Conservation (phyloP, 2,797 vertebrate species). For the Aphelocoma californica region DNA sequence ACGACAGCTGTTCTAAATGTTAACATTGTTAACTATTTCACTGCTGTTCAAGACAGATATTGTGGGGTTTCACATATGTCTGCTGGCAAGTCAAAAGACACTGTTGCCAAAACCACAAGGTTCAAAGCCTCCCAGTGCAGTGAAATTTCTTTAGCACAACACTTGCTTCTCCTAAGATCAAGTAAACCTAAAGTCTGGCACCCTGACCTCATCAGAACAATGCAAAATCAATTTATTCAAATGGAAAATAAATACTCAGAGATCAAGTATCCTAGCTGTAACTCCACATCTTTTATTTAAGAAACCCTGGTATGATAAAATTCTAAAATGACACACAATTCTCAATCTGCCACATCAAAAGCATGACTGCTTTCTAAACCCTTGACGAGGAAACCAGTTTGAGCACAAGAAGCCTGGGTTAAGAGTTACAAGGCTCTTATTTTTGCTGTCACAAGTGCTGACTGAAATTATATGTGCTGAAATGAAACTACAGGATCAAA, state of each 20-base stretch:
- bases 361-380: background rate
- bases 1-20: background rate
- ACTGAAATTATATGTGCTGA: background rate
- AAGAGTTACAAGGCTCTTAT: constrained; percentile 13
- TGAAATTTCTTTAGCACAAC: background rate
- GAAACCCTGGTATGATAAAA: background rate
- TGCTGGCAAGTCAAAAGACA: background rate
- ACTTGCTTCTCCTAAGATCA: background rate
- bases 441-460: background rate
- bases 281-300: background rate
- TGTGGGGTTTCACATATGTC: background rate
- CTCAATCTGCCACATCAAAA: constrained; percentile 29
- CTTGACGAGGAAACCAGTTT: constrained; percentile 16
- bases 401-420: background rate
- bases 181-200: background rate
- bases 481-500: constrained; percentile 35
- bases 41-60: background rate
- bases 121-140: background rate
- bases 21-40: background rate
- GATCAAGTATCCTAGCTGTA: background rate
- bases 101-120: background rate
- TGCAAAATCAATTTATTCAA: constrained; percentile 21
- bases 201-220: background rate
- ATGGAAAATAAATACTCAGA: background rate
- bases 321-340: background rate